Evolutionary conservation across 2,888 invertebrate genomes (phyloP).

Genomic region (Phrixothrix hirtus): DNA sequence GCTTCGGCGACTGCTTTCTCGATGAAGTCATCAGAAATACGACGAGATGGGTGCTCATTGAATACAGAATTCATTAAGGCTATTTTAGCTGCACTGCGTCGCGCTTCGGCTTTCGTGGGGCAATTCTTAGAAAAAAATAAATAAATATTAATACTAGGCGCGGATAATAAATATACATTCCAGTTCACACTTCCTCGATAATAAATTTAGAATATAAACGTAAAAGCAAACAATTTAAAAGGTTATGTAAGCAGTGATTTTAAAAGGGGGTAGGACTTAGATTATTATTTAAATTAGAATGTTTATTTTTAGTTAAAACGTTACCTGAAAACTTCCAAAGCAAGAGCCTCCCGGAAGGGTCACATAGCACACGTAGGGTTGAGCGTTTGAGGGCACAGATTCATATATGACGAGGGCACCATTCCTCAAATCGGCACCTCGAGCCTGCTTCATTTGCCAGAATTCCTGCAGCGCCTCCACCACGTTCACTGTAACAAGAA

Average conservation of each 20-base stretch:
- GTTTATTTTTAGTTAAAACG: slow-evolving; percentile 23
- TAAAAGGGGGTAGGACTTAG: slow-evolving; percentile 18
- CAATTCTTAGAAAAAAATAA: slow-evolving; percentile 69
- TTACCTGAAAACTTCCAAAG: slow-evolving; percentile 87
- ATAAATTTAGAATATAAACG: too few relatives aligned
- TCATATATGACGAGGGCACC: slow-evolving; percentile 94
- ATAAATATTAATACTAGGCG: slow-evolving; percentile 10
- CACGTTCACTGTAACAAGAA: slow-evolving; percentile 76
- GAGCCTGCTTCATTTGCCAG: slow-evolving; percentile 94
- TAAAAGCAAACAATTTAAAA: slow-evolving; percentile 27
- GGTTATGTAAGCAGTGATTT: slow-evolving; percentile 20
- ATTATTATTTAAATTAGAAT: slow-evolving; percentile 16
- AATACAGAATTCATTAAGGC: slow-evolving; percentile 96
- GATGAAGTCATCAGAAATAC: slow-evolving; percentile 92
- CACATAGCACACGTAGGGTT: slow-evolving; percentile 93
- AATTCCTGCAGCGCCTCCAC: slow-evolving; percentile 95
- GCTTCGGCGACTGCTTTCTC: slow-evolving; percentile 92
- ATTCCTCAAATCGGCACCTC: slow-evolving; percentile 82
- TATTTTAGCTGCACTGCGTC: slow-evolving; percentile 92
- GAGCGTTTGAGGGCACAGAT: slow-evolving; percentile 87
- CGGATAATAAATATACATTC: slow-evolving; percentile 1
- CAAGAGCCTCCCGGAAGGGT: slow-evolving; percentile 94
- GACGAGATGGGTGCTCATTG: slow-evolving; percentile 91
- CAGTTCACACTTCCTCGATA: slow-evolving; percentile 8
- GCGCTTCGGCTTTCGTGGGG: slow-evolving; percentile 92